Evolutionary conservation across 2,888 invertebrate species (phyloP), one percentile per base, ranked within the genome.

Genomic region (Diloba caeruleocephala): DNA sequence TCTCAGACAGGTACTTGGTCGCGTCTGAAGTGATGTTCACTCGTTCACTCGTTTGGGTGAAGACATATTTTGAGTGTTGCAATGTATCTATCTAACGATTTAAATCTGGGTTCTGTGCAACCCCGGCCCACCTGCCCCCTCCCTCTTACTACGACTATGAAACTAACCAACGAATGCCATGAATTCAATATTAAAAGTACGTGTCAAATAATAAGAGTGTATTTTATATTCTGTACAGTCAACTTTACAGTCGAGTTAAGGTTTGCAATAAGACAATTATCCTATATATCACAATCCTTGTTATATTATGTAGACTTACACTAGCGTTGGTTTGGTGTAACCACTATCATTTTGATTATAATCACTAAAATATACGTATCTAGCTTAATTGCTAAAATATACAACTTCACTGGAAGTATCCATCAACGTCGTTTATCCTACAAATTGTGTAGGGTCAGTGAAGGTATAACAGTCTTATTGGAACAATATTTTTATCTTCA

Each of bases 251-350:
- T 57, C 38, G 49, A 67, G 29, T 51, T 69, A 77, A 70, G 75
- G 73, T 70, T 77, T 80, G 81, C 54, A 76, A 87, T 84, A 78
- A 76, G 78, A 84, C 59, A 79, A 84, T 86, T 84, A 88, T 78
- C 80, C 82, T 86, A 88, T 88, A n/a, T n/a, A 89, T 89, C 89
- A 89, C 89, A 88, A 85, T 88, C 87, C 84, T 83, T 70, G 70
- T 69, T 66, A 75, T 73, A 75, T 70, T 74, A 79, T 70, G 74
- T 79, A 76, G 77, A 71, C 79, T 83, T 81, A 81, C 49, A 41
- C 74, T 79, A 76, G 66, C 67, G 76, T 74, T 76, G 77, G 80
- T 81, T 78, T 76, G 72, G 67, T 61, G 63, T 46, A 59, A 67
- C 66, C 59, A 52, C 2, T 17, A 71, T 74, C 71, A 79, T 67